Evolutionary conservation across 2,113 vertebrate genomes (phyloP), one percentile per base, ranked within the genome.

Genomic region (Pteropus alecto): DNA sequence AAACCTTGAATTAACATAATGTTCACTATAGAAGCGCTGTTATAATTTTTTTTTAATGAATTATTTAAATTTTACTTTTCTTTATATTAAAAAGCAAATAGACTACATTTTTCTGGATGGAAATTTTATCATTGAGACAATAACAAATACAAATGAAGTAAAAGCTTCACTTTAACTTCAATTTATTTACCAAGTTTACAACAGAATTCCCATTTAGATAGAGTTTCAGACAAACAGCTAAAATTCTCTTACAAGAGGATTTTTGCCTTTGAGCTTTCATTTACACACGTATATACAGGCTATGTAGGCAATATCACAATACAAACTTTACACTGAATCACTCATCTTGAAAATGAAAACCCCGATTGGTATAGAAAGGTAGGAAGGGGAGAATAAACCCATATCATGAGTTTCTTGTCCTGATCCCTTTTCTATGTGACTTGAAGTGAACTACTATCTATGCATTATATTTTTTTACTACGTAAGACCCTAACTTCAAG

Each of bases 1-100:
- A 97, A 95, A 95, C 33, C 82, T 26, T 58, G 1, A 86, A 78
- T 63, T 30, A 90, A 68, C 9, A 68, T 73, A 92, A 41, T n/a
- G 58, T 93, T 95, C 58, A 41, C 18, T 61, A 67, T 15, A 86
- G 54, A 94, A 63, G 15, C 12, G 18, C 6, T 90, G 41, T 70
- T 87, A 43, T 8, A 28, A 68, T 63, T 5, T 7, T 21, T 76
- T 85, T 87, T 38, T 38, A 90, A 33, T 24, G 22, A 74, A 35
- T 48, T 10, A 43, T 79, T 95, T 94, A 71, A 38, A 93, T 46
- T 70, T 89, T 61, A 28, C 3, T 68, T 93, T 81, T 77, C 56
- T 90, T 93, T 78, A 78, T 73, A 51, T 15, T 71, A 41, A 83
- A 84, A 92, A 82, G 28, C 7, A 68, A 77, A 67, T 54, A 35